Evolutionary conservation across 2,888 invertebrate species (phyloP).

Genomic region (Spisula subtruncata): DNA sequence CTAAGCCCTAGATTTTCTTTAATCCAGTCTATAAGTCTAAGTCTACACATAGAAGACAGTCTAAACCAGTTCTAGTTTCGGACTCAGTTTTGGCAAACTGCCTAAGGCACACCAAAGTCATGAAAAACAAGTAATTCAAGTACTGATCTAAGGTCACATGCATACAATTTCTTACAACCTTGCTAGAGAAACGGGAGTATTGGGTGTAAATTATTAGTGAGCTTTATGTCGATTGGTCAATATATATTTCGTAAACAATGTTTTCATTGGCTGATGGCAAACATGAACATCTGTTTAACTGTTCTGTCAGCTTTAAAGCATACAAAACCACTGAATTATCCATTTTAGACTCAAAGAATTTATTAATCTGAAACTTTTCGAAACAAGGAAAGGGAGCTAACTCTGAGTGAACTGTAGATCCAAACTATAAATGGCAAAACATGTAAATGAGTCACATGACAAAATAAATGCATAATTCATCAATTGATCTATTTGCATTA

Average conservation of each 20-base stretch:
- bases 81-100: conserved; percentile 6
- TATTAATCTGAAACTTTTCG: not conserved
- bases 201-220: too few species aligned
- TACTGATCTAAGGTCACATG: not conserved
- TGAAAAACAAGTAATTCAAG: not conserved
- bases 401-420: conserved; percentile 13
- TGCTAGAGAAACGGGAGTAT: too few species aligned
- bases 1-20: too few species aligned
- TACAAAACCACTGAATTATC: too few species aligned
- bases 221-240: too few species aligned
- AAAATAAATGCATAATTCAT: conserved; percentile 26
- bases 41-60: not conserved
- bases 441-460: not conserved
- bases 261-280: too few species aligned
- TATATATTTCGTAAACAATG: too few species aligned
- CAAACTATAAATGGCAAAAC: not conserved
- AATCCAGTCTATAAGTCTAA: not conserved
- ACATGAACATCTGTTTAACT: too few species aligned
- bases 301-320: too few species aligned
- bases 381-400: conserved; percentile 4
- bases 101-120: conserved; percentile 28
- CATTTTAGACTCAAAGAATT: not conserved
- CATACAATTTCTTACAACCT: not conserved
- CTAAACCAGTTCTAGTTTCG: not conserved
- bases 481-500: conserved; percentile 28